A percentile compares a stretch with the other conserved stretches of the same genome.
phyloP scores from a whole-genome alignment of 2,113 vertebrate species.

The Gorsachius goisagi region DNA sequence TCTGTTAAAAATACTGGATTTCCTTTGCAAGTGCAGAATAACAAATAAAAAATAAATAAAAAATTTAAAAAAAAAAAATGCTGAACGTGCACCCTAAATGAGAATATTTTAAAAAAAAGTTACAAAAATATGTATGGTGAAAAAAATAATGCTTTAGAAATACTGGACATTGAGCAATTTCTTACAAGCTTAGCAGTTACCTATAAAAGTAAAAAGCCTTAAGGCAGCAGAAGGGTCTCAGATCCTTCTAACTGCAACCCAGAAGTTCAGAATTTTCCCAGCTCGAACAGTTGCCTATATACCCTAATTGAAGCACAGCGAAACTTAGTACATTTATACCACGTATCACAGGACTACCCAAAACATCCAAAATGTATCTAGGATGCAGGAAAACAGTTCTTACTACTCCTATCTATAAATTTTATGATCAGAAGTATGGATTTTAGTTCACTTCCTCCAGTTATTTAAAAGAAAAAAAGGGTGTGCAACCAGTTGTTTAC shows the following conservation, averaged over 20 bases:
- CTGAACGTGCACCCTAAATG: not conserved
- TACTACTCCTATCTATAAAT: not conserved
- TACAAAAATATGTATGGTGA: not conserved
- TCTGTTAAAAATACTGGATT: not conserved
- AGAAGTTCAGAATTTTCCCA: not conserved
- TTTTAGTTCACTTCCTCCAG: not conserved
- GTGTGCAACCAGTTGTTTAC: not conserved
- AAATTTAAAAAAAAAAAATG: not conserved
- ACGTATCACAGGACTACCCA: not conserved
- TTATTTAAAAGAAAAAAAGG: not conserved
- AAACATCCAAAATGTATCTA: not conserved
- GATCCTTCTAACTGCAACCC: not conserved
- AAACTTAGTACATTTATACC: not conserved
- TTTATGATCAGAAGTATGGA: not conserved
- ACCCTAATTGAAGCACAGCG: not conserved
- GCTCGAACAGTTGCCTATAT: not conserved
- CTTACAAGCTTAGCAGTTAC: not conserved
- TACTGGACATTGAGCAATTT: not conserved
- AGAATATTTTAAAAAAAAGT: not conserved
- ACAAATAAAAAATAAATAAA: no score
- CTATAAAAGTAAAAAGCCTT: not conserved
- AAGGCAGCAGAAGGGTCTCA: not conserved
- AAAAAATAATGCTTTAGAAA: not conserved
- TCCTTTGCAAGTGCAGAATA: not conserved
- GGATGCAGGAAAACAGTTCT: not conserved